Evolutionary conservation across 2,797 vertebrate genomes (phyloP), one percentile per base, ranked within the genome.

Genomic region (Anabas testudineus): DNA sequence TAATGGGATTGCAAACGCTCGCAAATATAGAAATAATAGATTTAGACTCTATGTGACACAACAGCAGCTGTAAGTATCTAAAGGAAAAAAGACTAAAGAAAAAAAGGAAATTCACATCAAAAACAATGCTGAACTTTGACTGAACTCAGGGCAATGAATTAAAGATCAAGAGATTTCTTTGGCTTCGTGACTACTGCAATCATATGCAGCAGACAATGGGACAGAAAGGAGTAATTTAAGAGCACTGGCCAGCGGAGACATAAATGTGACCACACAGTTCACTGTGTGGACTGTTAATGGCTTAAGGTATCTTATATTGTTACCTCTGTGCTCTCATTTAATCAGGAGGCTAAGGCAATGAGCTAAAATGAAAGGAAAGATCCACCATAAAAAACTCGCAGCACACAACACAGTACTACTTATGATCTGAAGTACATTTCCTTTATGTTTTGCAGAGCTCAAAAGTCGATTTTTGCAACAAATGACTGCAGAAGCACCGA

Each of bases 81-180:
- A 26, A n/a, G n/a, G n/a, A n/a, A n/a, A n/a, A 48, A 69, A 26
- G 36, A n/a, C n/a, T n/a, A 30, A 13, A 37, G 5, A 16, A 34
- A 43, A 6, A 4, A 10, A 52, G 60, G 60, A 30, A 18, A 66
- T 16, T 0, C 7, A 63, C 51, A 76, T 78, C 26, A 54, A 37
- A 69, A 63, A 58, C 26, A 42, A 73, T 30, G 62, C 54, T 90
- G 84, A 91, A 90, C 88, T 86, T 26, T 36, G 60, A 54, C 75
- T 92, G 90, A 93, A 92, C 91, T 89, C 72, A 1, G 56, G 66
- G 52, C 51, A 55, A 78, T 85, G 79, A 91, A 90, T 89, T 86
- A 90, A 90, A 92, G 85, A 91, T 88, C 86, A 88, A 85, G 78
- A 81, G 88, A 71, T 72, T 59, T 42, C 46, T 30, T 18, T 18